phyloP scores from a whole-genome alignment of 2,888 invertebrate species.

The Listrodromus nycthemerus region DNA sequence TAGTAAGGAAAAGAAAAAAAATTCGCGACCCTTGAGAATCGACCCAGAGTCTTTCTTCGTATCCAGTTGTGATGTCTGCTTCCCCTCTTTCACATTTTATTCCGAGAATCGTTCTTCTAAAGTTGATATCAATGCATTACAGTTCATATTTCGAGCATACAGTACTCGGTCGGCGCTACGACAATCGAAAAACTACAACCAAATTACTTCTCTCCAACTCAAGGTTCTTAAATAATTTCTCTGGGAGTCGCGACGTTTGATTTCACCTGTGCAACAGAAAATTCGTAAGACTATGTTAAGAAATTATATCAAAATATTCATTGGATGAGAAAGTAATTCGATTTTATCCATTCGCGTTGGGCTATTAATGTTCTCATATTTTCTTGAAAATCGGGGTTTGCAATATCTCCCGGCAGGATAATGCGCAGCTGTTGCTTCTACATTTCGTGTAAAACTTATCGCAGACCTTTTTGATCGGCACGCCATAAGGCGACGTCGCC shows the following conservation, averaged over 20 bases:
- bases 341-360: not conserved
- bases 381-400: not conserved
- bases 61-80: not conserved
- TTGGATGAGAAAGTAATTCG: not conserved
- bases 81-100: conserved; percentile 38
- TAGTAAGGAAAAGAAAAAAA: conserved; percentile 2
- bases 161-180: conserved; percentile 20
- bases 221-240: not conserved
- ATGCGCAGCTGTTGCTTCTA: not conserved
- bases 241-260: not conserved
- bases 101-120: conserved; percentile 13
- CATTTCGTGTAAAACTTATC: not conserved
- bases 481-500: conserved; percentile 3
- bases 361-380: conserved; percentile 6
- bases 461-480: not conserved
- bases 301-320: not conserved
- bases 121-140: conserved; percentile 40
- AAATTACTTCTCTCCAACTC: conserved; percentile 16
- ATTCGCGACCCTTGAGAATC: conserved; percentile 20
- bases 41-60: conserved; percentile 24
- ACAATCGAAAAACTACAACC: conserved; percentile 36
- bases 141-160: conserved; percentile 36
- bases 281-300: not conserved
- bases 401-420: not conserved
- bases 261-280: not conserved